Evolutionary conservation across 1,140 invertebrate species (phyloP).

Genomic region (Gryllus bimaculatus): DNA sequence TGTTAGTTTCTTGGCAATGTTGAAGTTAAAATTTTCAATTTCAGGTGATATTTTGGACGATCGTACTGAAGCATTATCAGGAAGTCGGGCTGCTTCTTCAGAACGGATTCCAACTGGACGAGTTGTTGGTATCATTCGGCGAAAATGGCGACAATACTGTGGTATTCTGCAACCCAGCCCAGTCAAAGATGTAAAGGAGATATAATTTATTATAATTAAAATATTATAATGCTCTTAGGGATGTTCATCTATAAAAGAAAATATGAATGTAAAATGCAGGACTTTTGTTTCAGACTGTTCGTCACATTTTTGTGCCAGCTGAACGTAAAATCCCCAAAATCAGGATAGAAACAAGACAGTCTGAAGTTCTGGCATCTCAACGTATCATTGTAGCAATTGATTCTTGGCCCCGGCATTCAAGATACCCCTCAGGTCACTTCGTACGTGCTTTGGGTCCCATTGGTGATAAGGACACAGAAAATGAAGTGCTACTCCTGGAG

Average conservation of each 20-base stretch:
- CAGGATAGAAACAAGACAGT: constrained; percentile 84
- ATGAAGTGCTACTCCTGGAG: constrained; percentile 89
- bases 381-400: constrained; percentile 88
- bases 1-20: not conserved
- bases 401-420: constrained; percentile 80
- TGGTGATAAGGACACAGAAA: constrained; percentile 86
- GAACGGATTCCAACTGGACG: constrained; percentile 67
- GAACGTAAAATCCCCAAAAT: constrained; percentile 86
- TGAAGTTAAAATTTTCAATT: not conserved
- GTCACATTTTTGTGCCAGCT: constrained; percentile 82
- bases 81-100: constrained; percentile 30
- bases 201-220: not conserved
- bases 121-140: constrained; percentile 88
- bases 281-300: constrained; percentile 44
- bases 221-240: constrained; percentile 10
- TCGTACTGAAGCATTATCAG: constrained; percentile 42
- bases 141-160: constrained; percentile 96
- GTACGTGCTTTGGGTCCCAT: constrained; percentile 72
- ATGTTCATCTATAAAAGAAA: constrained; percentile 14
- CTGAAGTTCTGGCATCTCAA: constrained; percentile 66
- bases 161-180: constrained; percentile 79
- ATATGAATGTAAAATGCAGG: not conserved
- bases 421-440: constrained; percentile 79
- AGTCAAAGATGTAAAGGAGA: constrained; percentile 52
- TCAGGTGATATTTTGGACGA: constrained; percentile 51